A percentile compares a stretch with the other conserved stretches of the same genome.
Evolutionary conservation across 35 echinoderm and acorn worm species (phyloP).

Genomic region (Lytechinus variegatus): DNA sequence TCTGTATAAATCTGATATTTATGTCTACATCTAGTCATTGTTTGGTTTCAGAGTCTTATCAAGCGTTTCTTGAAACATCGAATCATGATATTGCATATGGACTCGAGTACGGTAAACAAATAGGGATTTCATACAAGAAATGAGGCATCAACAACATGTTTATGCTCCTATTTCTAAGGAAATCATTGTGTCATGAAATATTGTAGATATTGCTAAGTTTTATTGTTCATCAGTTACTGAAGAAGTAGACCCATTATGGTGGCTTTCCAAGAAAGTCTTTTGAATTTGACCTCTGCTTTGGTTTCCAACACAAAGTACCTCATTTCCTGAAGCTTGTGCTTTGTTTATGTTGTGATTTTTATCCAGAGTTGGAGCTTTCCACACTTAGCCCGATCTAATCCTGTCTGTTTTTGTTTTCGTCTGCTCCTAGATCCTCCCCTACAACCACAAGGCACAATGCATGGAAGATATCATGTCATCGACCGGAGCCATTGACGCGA

Average conservation of each 20-base stretch:
- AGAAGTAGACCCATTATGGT: not conserved
- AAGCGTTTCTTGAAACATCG: no score
- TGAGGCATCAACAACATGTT: not conserved
- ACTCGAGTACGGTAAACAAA: not conserved
- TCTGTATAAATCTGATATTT: no score
- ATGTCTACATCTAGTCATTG: no score
- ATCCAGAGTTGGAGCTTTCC: not conserved
- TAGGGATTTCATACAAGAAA: not conserved
- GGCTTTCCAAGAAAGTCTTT: not conserved
- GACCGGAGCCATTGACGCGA: slow-evolving; percentile 5
- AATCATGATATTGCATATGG: no score
- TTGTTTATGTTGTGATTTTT: slow-evolving; percentile 11
- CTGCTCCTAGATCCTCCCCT: slow-evolving; percentile 41
- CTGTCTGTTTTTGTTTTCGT: slow-evolving; percentile 16
- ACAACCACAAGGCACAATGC: slow-evolving; percentile 15
- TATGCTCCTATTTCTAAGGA: not conserved
- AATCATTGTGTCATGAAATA: not conserved
- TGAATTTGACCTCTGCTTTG: not conserved
- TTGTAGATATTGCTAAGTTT: not conserved
- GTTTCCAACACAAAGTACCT: not conserved
- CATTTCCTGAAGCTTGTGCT: not conserved
- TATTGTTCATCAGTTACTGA: not conserved
- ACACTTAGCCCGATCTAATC: not conserved
- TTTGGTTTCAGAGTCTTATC: no score
- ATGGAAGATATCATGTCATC: slow-evolving; percentile 30